Evolutionary conservation across 2,797 vertebrate genomes (phyloP), one percentile per base, ranked within the genome.

Genomic region (Moxostoma hubbsi): DNA sequence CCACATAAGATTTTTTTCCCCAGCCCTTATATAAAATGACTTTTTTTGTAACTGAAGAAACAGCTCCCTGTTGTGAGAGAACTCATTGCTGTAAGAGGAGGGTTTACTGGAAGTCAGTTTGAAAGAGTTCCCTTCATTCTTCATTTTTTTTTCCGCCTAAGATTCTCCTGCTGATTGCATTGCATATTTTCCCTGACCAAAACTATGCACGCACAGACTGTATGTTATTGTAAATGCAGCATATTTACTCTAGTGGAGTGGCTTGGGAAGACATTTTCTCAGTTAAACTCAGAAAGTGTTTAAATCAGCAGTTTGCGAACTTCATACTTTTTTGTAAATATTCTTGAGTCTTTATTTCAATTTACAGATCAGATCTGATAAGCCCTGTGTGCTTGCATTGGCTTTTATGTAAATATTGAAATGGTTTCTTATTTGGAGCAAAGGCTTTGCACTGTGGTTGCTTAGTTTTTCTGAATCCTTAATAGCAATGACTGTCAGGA

Each of bases 101-200:
- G 66, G 68, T 50, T 80, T 82, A 80, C 80, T 85, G 80, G 81
- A 85, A 77, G 78, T 83, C 73, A 51, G 66, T 83, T 84, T 84
- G 82, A 84, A 84, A 81, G 75, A 73, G 74, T 84, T 84, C 75
- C 82, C 76, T 82, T 84, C 75, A 81, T 75, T 75, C 61, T 81
- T 71, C 51, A 24, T 49, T 79, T 85, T 81, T 73, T 82, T 59
- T 73, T 61, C 55, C 47, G 45, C 58, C 73, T 57, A 50, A 77
- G 73, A 74, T 70, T 71, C 84, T 67, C 61, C n/a, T 77, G 58
- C 77, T 67, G 76, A 83, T 82, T 85, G 61, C 55, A 65, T 36
- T 69, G 73, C 65, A 73, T 84, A 75, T 70, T 78, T 72, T 66
- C 59, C 73, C 62, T 43, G 13, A 75, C 65, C 77, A 77, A 82